Evolutionary conservation across 2,113 vertebrate genomes (phyloP), one percentile per base, ranked within the genome.

Genomic region (Solea solea): DNA sequence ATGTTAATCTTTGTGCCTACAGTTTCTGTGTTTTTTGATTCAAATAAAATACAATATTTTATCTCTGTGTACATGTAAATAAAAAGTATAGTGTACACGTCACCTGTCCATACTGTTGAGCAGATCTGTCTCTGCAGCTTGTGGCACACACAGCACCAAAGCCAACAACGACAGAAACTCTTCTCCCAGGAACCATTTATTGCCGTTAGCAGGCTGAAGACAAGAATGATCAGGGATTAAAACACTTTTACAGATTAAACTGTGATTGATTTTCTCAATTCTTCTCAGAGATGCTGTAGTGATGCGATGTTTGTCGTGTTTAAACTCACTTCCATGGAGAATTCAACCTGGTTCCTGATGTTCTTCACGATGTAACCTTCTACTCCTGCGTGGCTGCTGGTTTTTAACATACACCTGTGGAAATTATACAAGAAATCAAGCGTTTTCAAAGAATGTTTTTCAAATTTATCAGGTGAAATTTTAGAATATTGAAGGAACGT

Each of bases 321-420:
- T 2, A 13, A 12, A 4, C 28, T 95, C 90, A 98, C 98, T 96
- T 85, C 94, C 74, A 95, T 84, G 0, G 94, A 92, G 13, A 88
- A 67, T 57, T 97, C 95, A 56, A 96, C 93, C 80, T 99, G 95
- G 86, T 94, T 96, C 90, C 93, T 97, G 78, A 98, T 96, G 79
- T 97, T 98, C 74, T 97, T 96, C 78, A 99, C 94, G 68, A 98
- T 88, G 58, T 94, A 94, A 73, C 95, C 94, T 82, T 98, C 93
- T 54, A 98, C 93, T 28, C 97, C 97, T 55, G 95, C 91, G 69
- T 99, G 97, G 72, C 93, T 93, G 81, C 95, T 98, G 81, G 94
- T 96, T 93, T 94, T 96, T 87, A 99, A 80, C 80, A 97, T 94
- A 84, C 95, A 96, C 89, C 98, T 98, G 57, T n/a, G 77, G 72